Conservation (phyloP, 2,113 vertebrate species). For the Thalassoma bifasciatum region DNA sequence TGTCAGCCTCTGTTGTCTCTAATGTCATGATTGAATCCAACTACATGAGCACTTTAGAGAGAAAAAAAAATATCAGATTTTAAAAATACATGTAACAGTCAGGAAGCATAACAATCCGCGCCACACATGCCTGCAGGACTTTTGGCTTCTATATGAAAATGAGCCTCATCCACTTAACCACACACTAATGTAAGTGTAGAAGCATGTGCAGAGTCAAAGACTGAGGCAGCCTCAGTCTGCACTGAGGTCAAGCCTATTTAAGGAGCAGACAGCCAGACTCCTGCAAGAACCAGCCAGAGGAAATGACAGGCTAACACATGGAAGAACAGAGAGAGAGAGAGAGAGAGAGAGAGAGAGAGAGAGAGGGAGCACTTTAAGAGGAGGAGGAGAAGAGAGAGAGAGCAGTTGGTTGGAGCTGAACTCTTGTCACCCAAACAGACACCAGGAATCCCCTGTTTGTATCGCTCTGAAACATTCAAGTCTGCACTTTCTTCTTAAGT, state of each 20-base stretch:
- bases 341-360: slow-evolving; percentile 7
- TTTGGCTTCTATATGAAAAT: slow-evolving; percentile 23
- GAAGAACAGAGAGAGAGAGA: slow-evolving; percentile 18
- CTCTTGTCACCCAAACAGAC: slow-evolving; percentile 27
- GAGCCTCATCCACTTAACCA: slow-evolving; percentile 47
- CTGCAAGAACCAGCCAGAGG: slow-evolving; percentile 65
- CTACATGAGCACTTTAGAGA: slow-evolving; percentile 3
- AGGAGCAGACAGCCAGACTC: slow-evolving; percentile 79
- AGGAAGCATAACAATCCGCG: background rate
- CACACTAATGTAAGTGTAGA: slow-evolving; percentile 67
- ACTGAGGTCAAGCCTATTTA: slow-evolving; percentile 79
- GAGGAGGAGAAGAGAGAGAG: background rate
- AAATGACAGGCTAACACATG: slow-evolving; percentile 70
- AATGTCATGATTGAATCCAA: slow-evolving; percentile 35
- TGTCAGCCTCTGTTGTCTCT: slow-evolving; percentile 30
- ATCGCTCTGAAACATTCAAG: slow-evolving; percentile 15
- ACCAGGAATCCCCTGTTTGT: slow-evolving; percentile 37
- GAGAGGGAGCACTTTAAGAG: background rate
- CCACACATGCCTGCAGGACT: background rate
- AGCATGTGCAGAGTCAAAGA: slow-evolving; percentile 69
- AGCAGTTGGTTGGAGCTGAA: slow-evolving; percentile 40
- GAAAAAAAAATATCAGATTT: slow-evolving; percentile 24
- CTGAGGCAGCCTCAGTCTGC: slow-evolving; percentile 66
- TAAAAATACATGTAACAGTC: slow-evolving; percentile 30
- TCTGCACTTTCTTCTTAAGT: slow-evolving; percentile 13